A percentile compares a stretch with the other conserved stretches of the same genome.
phyloP scores from a whole-genome alignment of 2,888 invertebrate species.

The Mechanitis mazaeus region DNA sequence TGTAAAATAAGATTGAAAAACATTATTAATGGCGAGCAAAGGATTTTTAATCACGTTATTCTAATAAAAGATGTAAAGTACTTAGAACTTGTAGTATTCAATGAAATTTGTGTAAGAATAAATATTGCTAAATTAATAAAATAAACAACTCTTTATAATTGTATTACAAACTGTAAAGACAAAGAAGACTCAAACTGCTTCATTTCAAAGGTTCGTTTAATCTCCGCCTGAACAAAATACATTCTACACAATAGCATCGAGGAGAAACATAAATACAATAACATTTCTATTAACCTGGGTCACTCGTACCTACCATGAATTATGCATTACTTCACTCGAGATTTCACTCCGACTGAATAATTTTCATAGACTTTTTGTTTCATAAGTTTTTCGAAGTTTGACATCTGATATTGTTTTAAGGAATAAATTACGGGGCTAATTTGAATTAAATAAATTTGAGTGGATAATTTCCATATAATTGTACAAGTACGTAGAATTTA shows the following conservation, averaged over 20 bases:
- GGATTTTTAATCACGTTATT: too few relatives aligned
- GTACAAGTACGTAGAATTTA: too few relatives aligned
- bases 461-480: not conserved
- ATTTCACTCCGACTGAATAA: constrained; percentile 44
- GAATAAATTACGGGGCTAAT: constrained; percentile 20
- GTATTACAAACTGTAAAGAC: too few relatives aligned
- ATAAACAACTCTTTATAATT: too few relatives aligned
- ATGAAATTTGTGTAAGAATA: too few relatives aligned
- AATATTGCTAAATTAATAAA: too few relatives aligned
- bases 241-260: constrained; percentile 8
- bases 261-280: constrained; percentile 39
- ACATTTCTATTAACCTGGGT: constrained; percentile 62
- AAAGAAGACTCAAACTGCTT: not conserved
- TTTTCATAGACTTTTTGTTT: constrained; percentile 28
- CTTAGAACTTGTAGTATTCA: too few relatives aligned
- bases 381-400: constrained; percentile 24
- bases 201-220: constrained; percentile 16
- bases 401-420: constrained; percentile 25
- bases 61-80: too few relatives aligned
- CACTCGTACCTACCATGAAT: constrained; percentile 21
- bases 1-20: too few relatives aligned
- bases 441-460: not conserved
- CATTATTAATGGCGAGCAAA: too few relatives aligned
- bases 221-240: constrained; percentile 24
- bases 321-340: constrained; percentile 28